Conservation (phyloP, 2,113 vertebrate genomes). For the Corynorhinus townsendii region DNA sequence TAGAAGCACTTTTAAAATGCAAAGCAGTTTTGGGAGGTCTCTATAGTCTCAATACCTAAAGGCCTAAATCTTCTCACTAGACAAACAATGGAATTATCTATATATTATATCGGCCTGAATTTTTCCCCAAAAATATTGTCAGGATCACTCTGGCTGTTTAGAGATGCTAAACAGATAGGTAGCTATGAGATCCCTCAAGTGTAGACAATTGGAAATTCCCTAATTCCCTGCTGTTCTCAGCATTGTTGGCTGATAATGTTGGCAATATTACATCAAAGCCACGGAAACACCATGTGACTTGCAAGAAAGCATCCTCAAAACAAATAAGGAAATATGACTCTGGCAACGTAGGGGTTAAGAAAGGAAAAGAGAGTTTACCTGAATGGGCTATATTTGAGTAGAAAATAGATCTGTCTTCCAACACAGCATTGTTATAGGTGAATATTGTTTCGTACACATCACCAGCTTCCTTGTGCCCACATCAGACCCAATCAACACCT, state of each 20-base stretch:
- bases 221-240: neutral
- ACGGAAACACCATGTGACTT: neutral
- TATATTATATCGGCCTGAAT: conserved; percentile 33
- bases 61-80: conserved; percentile 47
- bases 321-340: neutral
- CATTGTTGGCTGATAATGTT: neutral
- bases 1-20: neutral
- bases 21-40: conserved; percentile 32
- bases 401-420: neutral
- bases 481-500: neutral
- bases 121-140: conserved; percentile 56
- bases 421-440: neutral
- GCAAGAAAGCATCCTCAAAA: neutral
- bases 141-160: conserved; percentile 16
- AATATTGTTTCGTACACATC: neutral
- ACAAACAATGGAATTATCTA: conserved; percentile 45
- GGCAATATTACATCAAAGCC: neutral
- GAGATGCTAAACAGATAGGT: neutral
- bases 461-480: neutral
- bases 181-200: neutral
- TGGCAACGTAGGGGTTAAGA: neutral
- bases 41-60: conserved; percentile 47
- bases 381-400: neutral
- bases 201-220: neutral
- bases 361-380: neutral